Percentiles rank a stretch among this genome's conserved stretches.
phyloP scores from a whole-genome alignment of 2,797 vertebrate species.

The Thripadectes ignobilis region DNA sequence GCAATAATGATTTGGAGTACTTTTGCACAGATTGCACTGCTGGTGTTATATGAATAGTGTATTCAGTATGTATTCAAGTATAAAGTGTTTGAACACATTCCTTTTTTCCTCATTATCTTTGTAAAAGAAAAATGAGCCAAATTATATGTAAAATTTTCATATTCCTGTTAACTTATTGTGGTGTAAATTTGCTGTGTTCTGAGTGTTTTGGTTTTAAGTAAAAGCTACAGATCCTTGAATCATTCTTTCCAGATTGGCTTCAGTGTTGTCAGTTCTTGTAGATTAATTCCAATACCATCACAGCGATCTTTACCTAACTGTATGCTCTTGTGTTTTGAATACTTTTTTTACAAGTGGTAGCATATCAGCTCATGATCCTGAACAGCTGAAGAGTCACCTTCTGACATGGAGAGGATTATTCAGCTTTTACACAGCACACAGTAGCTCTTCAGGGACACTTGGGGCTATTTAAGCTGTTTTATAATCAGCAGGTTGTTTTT shows the following conservation, averaged over 20 bases:
- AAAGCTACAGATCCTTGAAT: constrained; percentile 57
- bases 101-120: neutral
- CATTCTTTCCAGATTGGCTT: constrained; percentile 56
- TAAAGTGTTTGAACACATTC: constrained; percentile 8
- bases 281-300: constrained; percentile 60
- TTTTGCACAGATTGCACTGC: constrained; percentile 59
- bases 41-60: neutral
- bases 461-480: constrained; percentile 70
- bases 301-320: constrained; percentile 60
- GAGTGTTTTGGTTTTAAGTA: constrained; percentile 58
- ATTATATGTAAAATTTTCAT: constrained; percentile 63
- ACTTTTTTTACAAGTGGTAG: constrained; percentile 78
- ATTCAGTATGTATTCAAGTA: neutral
- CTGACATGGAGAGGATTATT: constrained; percentile 86
- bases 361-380: constrained; percentile 82
- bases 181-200: constrained; percentile 56
- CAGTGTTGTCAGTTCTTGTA: constrained; percentile 54
- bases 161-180: constrained; percentile 37
- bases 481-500: constrained; percentile 34
- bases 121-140: constrained; percentile 74
- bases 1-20: neutral
- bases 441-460: constrained; percentile 76
- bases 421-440: constrained; percentile 77
- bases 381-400: constrained; percentile 91
- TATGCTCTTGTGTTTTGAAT: constrained; percentile 73